Conservation (phyloP, 2,113 vertebrate species). For the Perccottus glenii region DNA sequence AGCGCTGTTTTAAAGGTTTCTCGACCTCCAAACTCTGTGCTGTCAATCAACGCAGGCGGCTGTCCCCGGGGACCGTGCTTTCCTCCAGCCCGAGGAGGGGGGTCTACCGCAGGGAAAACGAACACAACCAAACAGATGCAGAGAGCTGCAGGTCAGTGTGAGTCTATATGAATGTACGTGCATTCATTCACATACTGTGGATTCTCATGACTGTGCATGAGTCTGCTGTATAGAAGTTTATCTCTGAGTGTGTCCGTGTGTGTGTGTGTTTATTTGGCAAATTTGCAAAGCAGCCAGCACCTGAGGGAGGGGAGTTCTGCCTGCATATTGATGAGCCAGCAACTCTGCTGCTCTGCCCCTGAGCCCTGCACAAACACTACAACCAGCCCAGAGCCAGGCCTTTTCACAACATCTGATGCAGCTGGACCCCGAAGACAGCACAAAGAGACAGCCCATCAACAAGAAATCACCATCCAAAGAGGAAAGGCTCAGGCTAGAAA, state of each 20-base stretch:
- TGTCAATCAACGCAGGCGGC: constrained; percentile 75
- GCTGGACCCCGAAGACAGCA: constrained; percentile 19
- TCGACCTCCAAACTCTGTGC: constrained; percentile 74
- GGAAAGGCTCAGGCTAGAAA: background rate
- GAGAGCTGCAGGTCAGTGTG: constrained; percentile 69
- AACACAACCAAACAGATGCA: constrained; percentile 77
- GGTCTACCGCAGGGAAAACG: constrained; percentile 50
- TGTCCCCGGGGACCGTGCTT: constrained; percentile 61
- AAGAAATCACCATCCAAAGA: constrained; percentile 13
- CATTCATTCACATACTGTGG: constrained; percentile 52
- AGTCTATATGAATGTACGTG: constrained; percentile 32
- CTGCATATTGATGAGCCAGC: constrained; percentile 77
- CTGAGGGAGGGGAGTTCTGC: constrained; percentile 69
- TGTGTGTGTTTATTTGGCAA: constrained; percentile 34
- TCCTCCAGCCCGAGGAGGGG: constrained; percentile 50
- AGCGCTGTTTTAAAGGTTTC: constrained; percentile 64
- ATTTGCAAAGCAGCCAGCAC: constrained; percentile 64
- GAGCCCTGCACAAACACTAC: constrained; percentile 66
- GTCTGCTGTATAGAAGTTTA: constrained; percentile 25
- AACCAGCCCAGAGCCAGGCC: constrained; percentile 62
- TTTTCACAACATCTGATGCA: constrained; percentile 60
- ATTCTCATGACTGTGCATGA: constrained; percentile 45
- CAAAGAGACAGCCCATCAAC: constrained; percentile 34
- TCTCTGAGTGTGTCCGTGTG: constrained; percentile 14
- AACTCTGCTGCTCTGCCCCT: constrained; percentile 68